phyloP scores from a whole-genome alignment of 2,113 vertebrate species.

The Nyctibius bracteatus region DNA sequence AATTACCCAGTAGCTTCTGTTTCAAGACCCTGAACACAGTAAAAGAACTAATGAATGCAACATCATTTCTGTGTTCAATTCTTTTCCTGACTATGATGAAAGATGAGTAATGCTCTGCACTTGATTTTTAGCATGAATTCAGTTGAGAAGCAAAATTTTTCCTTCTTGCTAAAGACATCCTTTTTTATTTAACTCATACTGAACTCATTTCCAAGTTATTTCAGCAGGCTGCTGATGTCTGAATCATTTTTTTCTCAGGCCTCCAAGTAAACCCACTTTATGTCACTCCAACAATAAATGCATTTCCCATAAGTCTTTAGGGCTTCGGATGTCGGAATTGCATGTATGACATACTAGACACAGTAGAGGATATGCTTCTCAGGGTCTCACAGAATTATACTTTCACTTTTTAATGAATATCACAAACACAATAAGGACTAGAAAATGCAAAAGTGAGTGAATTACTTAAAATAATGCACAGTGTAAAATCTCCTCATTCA shows the following conservation, averaged over 20 bases:
- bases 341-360: neutral
- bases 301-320: neutral
- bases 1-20: neutral
- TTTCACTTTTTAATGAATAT: neutral
- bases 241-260: neutral
- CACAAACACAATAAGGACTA: neutral
- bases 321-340: neutral
- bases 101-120: neutral
- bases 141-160: neutral
- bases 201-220: neutral
- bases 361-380: neutral
- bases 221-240: neutral
- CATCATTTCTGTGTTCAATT: neutral
- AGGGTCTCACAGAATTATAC: neutral
- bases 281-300: neutral
- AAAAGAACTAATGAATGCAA: constrained; percentile 10
- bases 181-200: neutral
- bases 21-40: neutral
- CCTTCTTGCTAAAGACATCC: neutral
- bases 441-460: neutral
- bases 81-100: neutral
- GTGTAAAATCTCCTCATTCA: neutral
- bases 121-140: neutral
- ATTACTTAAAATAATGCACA: neutral
- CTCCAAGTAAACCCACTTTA: neutral